Conservation (phyloP, 2,888 invertebrate species). For the Chironomus tentans region DNA sequence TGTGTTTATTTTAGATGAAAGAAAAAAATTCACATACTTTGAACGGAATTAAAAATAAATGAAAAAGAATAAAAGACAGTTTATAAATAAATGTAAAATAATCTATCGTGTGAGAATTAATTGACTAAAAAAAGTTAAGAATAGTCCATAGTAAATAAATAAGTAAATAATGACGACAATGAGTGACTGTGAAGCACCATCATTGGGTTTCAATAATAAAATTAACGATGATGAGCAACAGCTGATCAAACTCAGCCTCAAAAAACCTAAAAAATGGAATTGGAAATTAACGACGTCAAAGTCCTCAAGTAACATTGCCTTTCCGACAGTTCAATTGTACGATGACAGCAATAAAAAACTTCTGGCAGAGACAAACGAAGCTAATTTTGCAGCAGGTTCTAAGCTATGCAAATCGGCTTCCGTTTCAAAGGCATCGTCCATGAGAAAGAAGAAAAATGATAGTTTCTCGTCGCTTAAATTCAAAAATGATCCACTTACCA, state of each 20-base stretch:
- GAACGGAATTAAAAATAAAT: not conserved
- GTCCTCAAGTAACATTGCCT: conserved; percentile 47
- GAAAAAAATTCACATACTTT: not conserved
- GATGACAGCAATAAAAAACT: conserved; percentile 45
- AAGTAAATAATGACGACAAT: conserved; percentile 1
- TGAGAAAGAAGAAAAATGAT: not conserved
- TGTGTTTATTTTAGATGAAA: not conserved
- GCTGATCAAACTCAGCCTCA: conserved; percentile 45
- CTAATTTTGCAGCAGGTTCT: conserved; percentile 27
- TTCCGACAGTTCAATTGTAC: conserved; percentile 47
- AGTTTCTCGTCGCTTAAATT: not conserved
- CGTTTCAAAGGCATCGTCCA: conserved; percentile 15
- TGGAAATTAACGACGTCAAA: conserved; percentile 51
- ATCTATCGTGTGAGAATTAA: not conserved
- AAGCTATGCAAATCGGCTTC: not conserved
- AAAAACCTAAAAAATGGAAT: conserved; percentile 49
- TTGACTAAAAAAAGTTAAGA: not conserved
- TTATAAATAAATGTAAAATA: too few relatives aligned
- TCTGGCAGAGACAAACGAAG: conserved; percentile 41
- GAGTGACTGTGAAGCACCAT: conserved; percentile 2
- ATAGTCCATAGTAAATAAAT: not conserved
- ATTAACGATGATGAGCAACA: conserved; percentile 36
- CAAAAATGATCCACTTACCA: not conserved
- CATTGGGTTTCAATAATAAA: conserved; percentile 28
- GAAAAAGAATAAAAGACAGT: too few relatives aligned